phyloP scores from a whole-genome alignment of 2,113 vertebrate species.

The Pollimyrus isidori region DNA sequence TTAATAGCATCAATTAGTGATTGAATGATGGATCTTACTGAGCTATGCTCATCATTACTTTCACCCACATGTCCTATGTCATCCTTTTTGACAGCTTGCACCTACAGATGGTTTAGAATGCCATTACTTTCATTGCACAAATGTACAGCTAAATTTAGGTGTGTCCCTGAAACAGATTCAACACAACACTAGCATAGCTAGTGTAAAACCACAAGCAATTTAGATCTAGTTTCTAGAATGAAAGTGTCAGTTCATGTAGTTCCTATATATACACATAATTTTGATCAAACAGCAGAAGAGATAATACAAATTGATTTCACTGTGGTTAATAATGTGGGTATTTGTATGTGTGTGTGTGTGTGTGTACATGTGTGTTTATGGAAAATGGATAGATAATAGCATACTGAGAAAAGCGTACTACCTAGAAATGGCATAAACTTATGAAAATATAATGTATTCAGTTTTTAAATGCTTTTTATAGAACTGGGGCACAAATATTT shows the following conservation, averaged over 20 bases:
- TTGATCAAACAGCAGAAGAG: not conserved
- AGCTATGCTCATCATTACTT: not conserved
- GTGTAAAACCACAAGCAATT: no score
- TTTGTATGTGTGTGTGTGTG: not conserved
- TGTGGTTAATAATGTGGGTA: not conserved
- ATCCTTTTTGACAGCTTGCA: not conserved
- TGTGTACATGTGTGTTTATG: not conserved
- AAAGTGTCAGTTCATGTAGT: not conserved
- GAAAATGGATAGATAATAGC: not conserved
- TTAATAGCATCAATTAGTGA: not conserved
- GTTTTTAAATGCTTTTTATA: not conserved
- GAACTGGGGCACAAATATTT: not conserved
- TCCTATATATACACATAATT: not conserved
- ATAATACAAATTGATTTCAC: not conserved
- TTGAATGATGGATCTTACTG: not conserved
- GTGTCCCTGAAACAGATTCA: no score
- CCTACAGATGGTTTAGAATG: not conserved
- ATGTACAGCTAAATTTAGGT: no score
- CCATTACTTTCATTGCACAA: no score
- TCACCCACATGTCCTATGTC: not conserved
- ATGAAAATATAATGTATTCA: not conserved
- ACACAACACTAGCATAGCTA: no score
- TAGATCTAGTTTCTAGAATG: not conserved
- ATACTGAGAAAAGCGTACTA: not conserved
- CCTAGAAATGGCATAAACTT: not conserved